Conservation (phyloP, 2,888 invertebrate species). For the Athalia cordata region DNA sequence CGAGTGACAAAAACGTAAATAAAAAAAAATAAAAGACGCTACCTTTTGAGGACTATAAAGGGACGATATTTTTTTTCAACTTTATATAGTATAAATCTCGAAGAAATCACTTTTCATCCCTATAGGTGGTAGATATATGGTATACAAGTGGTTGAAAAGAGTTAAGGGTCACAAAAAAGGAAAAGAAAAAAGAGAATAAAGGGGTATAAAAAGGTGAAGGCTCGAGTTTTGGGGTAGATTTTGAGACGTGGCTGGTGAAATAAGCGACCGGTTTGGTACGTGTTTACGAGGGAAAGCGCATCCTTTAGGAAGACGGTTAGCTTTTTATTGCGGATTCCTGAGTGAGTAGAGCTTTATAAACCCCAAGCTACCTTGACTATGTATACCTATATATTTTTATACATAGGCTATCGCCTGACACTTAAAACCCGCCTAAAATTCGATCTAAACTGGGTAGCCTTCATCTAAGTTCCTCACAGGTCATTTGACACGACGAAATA, state of each 20-base stretch:
- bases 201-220: neutral
- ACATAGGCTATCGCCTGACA: too few relatives aligned
- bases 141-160: neutral
- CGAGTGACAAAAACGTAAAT: too few relatives aligned
- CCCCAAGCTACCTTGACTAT: neutral
- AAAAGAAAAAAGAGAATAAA: neutral
- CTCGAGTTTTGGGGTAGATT: neutral
- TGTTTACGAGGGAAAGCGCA: too few relatives aligned
- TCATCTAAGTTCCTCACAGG: neutral
- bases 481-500: neutral
- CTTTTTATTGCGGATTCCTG: conserved; percentile 23
- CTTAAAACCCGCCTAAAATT: neutral
- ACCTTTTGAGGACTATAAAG: too few relatives aligned
- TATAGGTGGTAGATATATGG: neutral
- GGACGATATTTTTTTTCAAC: neutral
- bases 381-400: too few relatives aligned
- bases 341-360: neutral
- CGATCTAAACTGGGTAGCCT: neutral
- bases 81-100: conserved; percentile 21
- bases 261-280: too few relatives aligned
- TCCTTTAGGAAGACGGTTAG: neutral
- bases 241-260: neutral
- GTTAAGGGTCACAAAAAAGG: neutral
- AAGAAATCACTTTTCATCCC: conserved; percentile 25
- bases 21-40: too few relatives aligned